These are phyloP conservation scores for Chironomus riparius DNA, from an alignment of 2,888 invertebrate species.

Conservation along the genomic window DNA sequence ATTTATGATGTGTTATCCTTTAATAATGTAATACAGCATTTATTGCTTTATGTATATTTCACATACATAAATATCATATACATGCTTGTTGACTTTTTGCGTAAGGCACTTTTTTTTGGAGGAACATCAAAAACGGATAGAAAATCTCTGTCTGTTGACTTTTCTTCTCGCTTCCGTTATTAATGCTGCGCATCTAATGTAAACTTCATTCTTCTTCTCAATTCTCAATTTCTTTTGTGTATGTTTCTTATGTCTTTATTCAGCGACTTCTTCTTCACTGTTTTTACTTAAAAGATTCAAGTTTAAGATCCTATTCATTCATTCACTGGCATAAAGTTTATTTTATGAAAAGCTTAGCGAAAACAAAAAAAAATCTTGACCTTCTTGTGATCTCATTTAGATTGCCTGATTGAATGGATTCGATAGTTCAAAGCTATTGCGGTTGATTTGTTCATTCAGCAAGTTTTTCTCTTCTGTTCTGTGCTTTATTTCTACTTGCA, in stretches of 20 bases:
- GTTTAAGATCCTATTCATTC: neutral
- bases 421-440: no score
- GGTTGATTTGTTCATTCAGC: no score
- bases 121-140: neutral
- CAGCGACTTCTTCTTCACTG: neutral
- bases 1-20: neutral
- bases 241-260: neutral
- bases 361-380: neutral
- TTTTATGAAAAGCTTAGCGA: neutral
- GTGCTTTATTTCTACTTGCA: no score
- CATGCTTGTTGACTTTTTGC: conserved; percentile 3
- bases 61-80: neutral
- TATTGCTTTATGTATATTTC: neutral
- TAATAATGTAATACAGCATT: no score
- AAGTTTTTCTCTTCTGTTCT: no score
- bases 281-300: neutral
- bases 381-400: no score
- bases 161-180: neutral
- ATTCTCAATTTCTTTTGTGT: neutral
- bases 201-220: neutral
- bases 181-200: neutral
- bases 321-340: neutral
- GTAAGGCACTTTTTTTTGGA: neutral
- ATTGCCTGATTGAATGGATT: no score
- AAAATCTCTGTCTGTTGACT: neutral